Conservation (phyloP, 1,140 invertebrate genomes). For the Papilio machaon region DNA sequence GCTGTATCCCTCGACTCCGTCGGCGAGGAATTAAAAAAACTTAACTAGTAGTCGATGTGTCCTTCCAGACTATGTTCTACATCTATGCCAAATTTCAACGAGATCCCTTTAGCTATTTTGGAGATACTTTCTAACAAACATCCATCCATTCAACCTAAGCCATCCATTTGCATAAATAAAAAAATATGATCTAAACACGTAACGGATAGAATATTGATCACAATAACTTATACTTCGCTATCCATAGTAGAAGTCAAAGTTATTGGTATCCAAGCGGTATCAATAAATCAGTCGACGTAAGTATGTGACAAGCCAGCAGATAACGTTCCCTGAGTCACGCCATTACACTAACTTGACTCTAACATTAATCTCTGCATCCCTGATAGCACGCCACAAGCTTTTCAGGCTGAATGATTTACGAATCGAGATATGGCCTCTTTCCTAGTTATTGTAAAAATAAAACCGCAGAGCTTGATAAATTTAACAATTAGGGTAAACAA, state of each 20-base stretch:
- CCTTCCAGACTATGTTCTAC: too few relatives aligned
- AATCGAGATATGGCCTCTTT: not conserved
- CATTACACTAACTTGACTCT: conserved; percentile 9
- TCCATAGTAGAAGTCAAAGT: not conserved
- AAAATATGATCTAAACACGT: not conserved
- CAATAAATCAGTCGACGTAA: conserved; percentile 3
- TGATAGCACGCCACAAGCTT: not conserved
- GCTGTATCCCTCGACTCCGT: too few relatives aligned
- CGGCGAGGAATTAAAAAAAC: too few relatives aligned
- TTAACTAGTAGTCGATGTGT: too few relatives aligned
- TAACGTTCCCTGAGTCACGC: not conserved
- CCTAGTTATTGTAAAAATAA: not conserved
- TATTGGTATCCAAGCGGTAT: conserved; percentile 6
- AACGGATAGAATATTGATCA: not conserved
- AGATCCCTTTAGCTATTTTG: too few relatives aligned
- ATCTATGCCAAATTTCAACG: too few relatives aligned
- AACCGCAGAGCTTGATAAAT: too few relatives aligned
- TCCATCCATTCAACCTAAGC: too few relatives aligned
- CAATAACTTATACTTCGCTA: not conserved
- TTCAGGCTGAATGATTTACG: conserved; percentile 10
- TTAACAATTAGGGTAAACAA: not conserved
- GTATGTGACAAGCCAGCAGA: not conserved
- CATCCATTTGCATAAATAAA: too few relatives aligned
- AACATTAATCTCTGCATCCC: conserved; percentile 7
- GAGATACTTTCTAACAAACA: too few relatives aligned